Conservation (phyloP, 2,797 vertebrate species). For the Lepilemur ruficaudatus region DNA sequence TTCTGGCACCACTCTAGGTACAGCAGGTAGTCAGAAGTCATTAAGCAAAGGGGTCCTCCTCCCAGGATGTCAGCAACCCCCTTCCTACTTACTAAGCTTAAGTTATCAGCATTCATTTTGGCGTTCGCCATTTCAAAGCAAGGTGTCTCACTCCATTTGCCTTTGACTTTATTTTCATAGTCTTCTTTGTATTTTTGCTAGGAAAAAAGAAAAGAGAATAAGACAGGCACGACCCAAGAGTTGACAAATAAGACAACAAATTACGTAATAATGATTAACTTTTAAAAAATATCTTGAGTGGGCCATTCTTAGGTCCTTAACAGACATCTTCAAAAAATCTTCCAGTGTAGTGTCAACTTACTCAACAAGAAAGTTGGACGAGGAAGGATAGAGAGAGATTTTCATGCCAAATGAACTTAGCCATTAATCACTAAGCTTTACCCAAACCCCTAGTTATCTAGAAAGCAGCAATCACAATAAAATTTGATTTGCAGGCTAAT, state of each 20-base stretch:
- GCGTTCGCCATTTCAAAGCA: constrained; percentile 95
- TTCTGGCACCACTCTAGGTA: neutral
- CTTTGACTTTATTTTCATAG: constrained; percentile 95
- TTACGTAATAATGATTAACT: neutral
- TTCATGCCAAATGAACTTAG: neutral
- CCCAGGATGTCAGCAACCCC: neutral
- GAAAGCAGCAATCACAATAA: neutral
- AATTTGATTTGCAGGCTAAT: neutral
- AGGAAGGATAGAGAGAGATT: neutral
- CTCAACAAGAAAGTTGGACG: neutral
- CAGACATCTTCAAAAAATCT: neutral
- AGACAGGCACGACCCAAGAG: neutral
- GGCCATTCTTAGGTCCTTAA: neutral
- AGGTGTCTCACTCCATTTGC: constrained; percentile 97
- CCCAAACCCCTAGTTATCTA: neutral
- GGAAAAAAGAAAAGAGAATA: constrained; percentile 25
- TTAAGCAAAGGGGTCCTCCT: neutral
- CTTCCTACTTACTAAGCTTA: constrained; percentile 90
- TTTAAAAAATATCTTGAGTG: constrained; percentile 3
- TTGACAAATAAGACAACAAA: neutral
- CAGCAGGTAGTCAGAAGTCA: neutral
- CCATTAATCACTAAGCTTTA: neutral
- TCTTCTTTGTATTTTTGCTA: constrained; percentile 95
- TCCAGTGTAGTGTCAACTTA: neutral
- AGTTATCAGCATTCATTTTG: constrained; percentile 94